Percentiles rank a stretch among this genome's conserved stretches.
These are phyloP conservation scores for Enteromius viviparus DNA, from an alignment of 2,797 vertebrate genomes.

Conservation along the genomic window DNA sequence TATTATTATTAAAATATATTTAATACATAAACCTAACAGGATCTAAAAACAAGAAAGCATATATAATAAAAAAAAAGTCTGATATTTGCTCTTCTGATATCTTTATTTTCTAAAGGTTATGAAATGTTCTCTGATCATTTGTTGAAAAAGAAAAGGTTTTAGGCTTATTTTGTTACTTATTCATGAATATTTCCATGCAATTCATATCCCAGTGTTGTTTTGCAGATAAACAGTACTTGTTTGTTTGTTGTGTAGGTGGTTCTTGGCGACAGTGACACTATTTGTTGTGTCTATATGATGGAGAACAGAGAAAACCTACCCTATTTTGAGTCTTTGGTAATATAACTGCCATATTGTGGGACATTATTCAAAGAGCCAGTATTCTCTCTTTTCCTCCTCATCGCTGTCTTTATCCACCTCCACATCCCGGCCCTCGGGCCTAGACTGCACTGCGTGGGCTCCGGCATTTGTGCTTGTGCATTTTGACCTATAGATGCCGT, in stretches of 20 bases:
- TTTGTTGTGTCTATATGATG: constrained; percentile 41
- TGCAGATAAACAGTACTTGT: background rate
- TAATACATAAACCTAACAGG: no score
- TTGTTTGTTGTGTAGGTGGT: constrained; percentile 31
- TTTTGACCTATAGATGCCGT: constrained; percentile 49
- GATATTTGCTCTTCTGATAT: no score
- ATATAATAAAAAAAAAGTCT: background rate
- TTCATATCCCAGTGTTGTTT: constrained; percentile 9
- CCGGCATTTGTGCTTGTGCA: constrained; percentile 39
- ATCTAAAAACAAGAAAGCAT: background rate
- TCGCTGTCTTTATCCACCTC: constrained; percentile 54
- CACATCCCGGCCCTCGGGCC: constrained; percentile 55
- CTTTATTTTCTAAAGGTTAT: background rate
- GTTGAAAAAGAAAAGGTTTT: background rate
- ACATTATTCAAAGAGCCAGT: constrained; percentile 1
- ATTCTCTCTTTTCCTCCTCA: constrained; percentile 24
- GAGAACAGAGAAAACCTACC: background rate
- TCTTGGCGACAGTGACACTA: constrained; percentile 15
- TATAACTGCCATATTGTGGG: constrained; percentile 18
- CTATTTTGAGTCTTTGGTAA: constrained; percentile 3
- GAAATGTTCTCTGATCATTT: background rate
- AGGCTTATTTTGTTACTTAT: background rate
- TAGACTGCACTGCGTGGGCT: constrained; percentile 52
- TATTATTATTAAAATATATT: no score
- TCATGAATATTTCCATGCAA: background rate